A percentile compares a stretch with the other conserved stretches of the same genome.
Evolutionary conservation across 1,140 invertebrate species (phyloP).

Genomic region (Nylanderia fulva): DNA sequence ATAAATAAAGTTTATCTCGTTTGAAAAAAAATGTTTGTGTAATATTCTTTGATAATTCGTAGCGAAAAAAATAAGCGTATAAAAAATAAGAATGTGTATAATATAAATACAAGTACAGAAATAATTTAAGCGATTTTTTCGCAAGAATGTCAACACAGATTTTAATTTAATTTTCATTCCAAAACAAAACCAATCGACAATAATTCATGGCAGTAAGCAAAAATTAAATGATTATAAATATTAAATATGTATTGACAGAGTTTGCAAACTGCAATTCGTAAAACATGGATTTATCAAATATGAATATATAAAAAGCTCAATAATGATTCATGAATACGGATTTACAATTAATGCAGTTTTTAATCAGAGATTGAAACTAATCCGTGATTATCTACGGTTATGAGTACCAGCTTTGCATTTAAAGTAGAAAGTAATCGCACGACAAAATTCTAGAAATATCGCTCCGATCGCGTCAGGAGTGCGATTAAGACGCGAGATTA

Average conservation of each 20-base stretch:
- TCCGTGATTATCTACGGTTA: slow-evolving; percentile 9
- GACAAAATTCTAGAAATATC: slow-evolving; percentile 37
- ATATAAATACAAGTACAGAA: neutral
- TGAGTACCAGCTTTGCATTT: neutral
- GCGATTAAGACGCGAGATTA: slow-evolving; percentile 52
- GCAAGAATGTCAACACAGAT: neutral
- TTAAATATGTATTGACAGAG: neutral
- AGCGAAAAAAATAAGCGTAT: too few species aligned
- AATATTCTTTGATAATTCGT: neutral
- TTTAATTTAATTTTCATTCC: neutral
- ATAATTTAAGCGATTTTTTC: neutral
- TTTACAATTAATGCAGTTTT: slow-evolving; percentile 24
- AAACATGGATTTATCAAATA: slow-evolving; percentile 4
- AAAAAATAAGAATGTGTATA: neutral
- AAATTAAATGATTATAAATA: neutral
- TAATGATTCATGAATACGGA: neutral
- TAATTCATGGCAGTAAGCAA: neutral
- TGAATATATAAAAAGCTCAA: slow-evolving; percentile 8
- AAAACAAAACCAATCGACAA: neutral
- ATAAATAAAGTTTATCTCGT: neutral
- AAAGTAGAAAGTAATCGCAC: neutral
- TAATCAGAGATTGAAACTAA: slow-evolving; percentile 18
- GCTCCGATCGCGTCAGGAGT: neutral
- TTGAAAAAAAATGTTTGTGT: neutral
- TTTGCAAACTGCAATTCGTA: neutral